Evolutionary conservation across 1,140 invertebrate species (phyloP).

Genomic region (Magallana gigas): DNA sequence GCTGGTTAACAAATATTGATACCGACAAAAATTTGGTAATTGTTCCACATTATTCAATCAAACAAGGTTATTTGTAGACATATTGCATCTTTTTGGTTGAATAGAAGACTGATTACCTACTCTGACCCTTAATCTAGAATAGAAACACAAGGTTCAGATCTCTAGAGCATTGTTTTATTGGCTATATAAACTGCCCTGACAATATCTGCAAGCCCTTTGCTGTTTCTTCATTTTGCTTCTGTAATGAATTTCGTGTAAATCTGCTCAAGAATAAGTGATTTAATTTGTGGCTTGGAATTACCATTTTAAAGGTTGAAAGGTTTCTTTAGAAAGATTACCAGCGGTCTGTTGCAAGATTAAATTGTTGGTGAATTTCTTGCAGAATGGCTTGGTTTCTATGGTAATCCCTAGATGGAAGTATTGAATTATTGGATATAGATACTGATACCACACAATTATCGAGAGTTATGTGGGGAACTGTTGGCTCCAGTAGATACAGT

Average conservation of each 20-base stretch:
- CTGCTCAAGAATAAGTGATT: conserved; percentile 28
- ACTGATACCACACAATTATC: conserved; percentile 28
- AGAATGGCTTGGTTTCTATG: conserved; percentile 35
- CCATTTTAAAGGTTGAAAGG: conserved; percentile 25
- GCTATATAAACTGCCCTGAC: neutral
- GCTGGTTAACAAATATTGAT: neutral
- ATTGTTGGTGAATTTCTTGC: neutral
- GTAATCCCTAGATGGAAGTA: conserved; percentile 23
- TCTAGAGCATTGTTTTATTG: conserved; percentile 34
- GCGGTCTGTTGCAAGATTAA: neutral
- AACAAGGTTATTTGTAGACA: neutral
- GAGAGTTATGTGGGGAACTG: conserved; percentile 2
- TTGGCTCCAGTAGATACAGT: neutral
- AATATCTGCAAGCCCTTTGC: conserved; percentile 8
- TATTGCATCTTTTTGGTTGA: neutral
- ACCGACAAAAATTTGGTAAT: conserved; percentile 8
- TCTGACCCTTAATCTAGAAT: conserved; percentile 1
- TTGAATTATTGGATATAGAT: conserved; percentile 21
- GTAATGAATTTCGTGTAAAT: conserved; percentile 29
- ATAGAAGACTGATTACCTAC: conserved; percentile 21
- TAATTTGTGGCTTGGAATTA: conserved; percentile 2
- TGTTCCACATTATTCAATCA: conserved; percentile 1
- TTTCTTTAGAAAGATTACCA: neutral
- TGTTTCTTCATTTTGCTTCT: neutral
- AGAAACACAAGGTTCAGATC: conserved; percentile 18